Base-by-base conservation (phyloP, 2,888 invertebrate species). In the Campaea margaritaria region DNA sequence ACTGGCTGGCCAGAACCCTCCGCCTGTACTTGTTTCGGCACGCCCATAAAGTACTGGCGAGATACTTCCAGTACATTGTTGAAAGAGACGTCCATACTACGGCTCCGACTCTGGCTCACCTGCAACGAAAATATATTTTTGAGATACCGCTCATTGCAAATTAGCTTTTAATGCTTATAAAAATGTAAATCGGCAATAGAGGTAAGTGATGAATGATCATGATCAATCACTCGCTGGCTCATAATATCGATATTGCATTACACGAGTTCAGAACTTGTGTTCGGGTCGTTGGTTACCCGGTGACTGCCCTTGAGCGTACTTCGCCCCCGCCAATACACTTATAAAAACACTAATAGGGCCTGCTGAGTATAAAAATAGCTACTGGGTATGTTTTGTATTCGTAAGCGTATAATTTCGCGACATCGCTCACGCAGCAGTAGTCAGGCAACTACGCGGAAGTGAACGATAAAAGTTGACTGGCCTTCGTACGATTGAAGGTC, bases 31-130 rank as follows among this genome's bases (percentile, higher is more conserved):
- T 91, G 91, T 79, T 93, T 93, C 69, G 96, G 96, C 84, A 96
- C 92, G 83, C 96, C 96, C 94, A 96, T 95, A 89, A 96, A 96
- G 92, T 95, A 96, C 93, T 96, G 96, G 85, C 96, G 95, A 85
- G 95, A 95, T 90, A 96, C 96, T 94, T 96, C 96, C 94, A 96
- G 93, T 91, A 96, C 95, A 95, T 96, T 96, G 91, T 95, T 95
- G 93, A 90, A 86, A 91, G 94, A 94, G 89, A 94, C 95, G 93
- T 96, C 96, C 96, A 96, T 96, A 93, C 93, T 95, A 93, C 90
- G 82, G 70, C 68, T 76, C 81, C 81, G 76, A 74, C 78, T 76
- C 72, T 73, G 79, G 69, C 73, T 69, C 74, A 78, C 81, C 89
- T 90, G 82, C 53, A 85, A 83, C 70, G 75, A 72, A 16, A 38